phyloP scores from a whole-genome alignment of 2,797 vertebrate species.

The Taeniopygia guttata region DNA sequence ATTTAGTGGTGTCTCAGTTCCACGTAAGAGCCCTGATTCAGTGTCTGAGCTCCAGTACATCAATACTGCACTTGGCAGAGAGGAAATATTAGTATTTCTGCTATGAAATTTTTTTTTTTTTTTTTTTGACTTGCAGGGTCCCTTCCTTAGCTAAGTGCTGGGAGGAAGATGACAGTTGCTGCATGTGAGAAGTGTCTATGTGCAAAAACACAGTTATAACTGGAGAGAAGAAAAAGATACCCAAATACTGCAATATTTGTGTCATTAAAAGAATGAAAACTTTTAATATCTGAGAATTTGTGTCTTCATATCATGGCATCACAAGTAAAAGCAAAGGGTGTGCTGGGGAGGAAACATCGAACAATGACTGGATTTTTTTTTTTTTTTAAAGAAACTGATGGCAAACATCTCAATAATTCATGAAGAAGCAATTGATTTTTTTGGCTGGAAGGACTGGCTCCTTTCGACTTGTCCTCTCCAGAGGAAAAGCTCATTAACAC shows the following conservation, averaged over 20 bases:
- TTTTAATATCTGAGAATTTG: slow-evolving; percentile 14
- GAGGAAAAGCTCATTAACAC: slow-evolving; percentile 60
- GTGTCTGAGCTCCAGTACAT: slow-evolving; percentile 50
- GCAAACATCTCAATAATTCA: slow-evolving; percentile 93
- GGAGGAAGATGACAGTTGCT: neutral
- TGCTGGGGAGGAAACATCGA: slow-evolving; percentile 3
- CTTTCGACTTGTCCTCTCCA: slow-evolving; percentile 67
- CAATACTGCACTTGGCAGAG: slow-evolving; percentile 61
- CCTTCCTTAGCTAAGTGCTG: neutral
- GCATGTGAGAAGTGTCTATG: neutral
- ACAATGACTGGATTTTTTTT: slow-evolving; percentile 28
- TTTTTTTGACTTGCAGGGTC: slow-evolving; percentile 21
- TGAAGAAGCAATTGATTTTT: slow-evolving; percentile 81
- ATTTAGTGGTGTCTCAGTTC: slow-evolving; percentile 63
- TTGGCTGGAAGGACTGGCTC: slow-evolving; percentile 59
- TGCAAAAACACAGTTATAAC: neutral
- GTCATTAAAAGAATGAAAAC: slow-evolving; percentile 9
- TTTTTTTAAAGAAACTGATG: slow-evolving; percentile 75
- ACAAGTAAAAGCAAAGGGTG: slow-evolving; percentile 30
- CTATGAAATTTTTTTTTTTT: neutral
- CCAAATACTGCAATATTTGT: neutral
- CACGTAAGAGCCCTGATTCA: slow-evolving; percentile 57
- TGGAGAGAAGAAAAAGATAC: neutral
- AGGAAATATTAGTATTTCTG: slow-evolving; percentile 67
- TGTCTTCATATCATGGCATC: neutral